phyloP scores from a whole-genome alignment of 2,113 vertebrate species.

The Hassar affinis region DNA sequence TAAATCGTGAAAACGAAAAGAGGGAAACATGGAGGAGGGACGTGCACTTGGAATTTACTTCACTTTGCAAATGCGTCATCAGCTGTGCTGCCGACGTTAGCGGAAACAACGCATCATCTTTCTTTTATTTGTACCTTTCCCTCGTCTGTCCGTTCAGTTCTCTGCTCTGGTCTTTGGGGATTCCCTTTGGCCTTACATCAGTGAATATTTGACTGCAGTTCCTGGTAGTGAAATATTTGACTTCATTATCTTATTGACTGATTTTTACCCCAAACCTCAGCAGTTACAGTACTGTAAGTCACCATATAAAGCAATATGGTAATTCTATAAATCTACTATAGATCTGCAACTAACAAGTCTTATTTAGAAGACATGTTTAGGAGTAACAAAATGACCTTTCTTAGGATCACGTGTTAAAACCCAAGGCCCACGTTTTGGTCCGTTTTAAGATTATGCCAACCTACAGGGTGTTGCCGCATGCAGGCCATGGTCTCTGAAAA shows the following conservation, averaged over 20 bases:
- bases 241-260: background rate
- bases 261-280: background rate
- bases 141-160: background rate
- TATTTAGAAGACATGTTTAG: background rate
- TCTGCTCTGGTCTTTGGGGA: background rate
- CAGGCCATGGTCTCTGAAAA: background rate
- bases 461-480: background rate
- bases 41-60: background rate
- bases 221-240: background rate
- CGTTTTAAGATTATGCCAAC: background rate
- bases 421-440: background rate
- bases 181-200: background rate
- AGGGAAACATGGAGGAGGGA: background rate
- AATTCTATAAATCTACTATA: background rate
- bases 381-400: slow-evolving; percentile 17
- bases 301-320: background rate
- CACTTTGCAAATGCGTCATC: background rate
- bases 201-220: background rate
- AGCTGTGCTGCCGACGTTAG: background rate
- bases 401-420: background rate
- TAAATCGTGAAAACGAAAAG: background rate
- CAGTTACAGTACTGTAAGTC: background rate
- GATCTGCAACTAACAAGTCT: background rate
- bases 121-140: background rate
- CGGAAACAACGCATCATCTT: background rate